Conservation (phyloP, 2,888 invertebrate genomes). For the Pristionchus japonicus region DNA sequence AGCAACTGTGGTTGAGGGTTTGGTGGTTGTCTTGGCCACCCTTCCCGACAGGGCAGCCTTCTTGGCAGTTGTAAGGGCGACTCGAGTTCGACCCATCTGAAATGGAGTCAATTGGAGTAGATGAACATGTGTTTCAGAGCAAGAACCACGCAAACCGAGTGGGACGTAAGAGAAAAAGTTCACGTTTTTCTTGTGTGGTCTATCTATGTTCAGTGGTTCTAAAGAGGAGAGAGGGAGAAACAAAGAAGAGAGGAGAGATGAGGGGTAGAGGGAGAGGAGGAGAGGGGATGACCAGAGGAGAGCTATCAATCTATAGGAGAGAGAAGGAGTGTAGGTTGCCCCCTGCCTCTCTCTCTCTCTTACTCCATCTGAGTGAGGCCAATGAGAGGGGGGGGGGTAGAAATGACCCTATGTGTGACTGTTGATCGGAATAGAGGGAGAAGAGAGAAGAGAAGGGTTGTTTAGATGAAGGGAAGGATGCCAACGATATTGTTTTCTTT, state of each 20-base stretch:
- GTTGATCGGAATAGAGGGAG: neutral
- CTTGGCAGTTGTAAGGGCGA: neutral
- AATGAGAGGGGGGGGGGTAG: neutral
- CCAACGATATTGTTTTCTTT: neutral
- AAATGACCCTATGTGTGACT: neutral
- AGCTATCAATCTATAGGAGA: neutral
- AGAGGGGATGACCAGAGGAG: neutral
- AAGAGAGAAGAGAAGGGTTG: neutral
- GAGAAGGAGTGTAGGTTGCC: neutral
- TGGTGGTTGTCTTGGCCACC: neutral
- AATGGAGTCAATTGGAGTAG: neutral
- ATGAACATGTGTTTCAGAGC: neutral
- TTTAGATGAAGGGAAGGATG: neutral
- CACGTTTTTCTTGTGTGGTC: neutral
- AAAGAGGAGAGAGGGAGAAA: neutral
- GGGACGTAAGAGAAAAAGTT: neutral
- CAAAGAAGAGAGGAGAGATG: neutral
- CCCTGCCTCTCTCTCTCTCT: too few species aligned
- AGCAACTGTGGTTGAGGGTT: neutral
- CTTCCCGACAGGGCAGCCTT: neutral
- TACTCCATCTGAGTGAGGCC: neutral
- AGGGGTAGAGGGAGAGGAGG: neutral
- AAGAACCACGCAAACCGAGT: neutral
- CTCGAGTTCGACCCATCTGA: neutral
- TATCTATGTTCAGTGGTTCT: neutral